Base-by-base conservation (phyloP, 2,113 vertebrate genomes). In the Oncorhynchus keta region DNA sequence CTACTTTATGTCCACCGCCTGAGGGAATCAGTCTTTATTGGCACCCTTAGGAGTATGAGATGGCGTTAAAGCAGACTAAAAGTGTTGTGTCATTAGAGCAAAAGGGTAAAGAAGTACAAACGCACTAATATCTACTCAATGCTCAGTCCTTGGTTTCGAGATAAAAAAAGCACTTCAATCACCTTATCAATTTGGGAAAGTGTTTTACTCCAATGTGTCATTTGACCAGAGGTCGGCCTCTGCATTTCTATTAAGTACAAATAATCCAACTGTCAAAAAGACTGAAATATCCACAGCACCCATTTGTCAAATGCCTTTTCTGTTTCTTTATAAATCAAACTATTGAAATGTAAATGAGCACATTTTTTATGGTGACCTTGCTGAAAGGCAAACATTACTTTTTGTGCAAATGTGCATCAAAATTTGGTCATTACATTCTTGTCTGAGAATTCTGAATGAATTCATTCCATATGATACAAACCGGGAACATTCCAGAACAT, bases 11-110 rank as follows among this genome's bases (percentile, higher is more conserved):
- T 82, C 61, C 69, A 69, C 74, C 55, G 68, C 69, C 68, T 76
- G 32, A 81, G 70, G 83, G 78, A 86, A 79, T 69, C 55, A 73
- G 28, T 72, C 68, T 82, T 86, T 79, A 90, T 78, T 83, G 76
- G 75, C 79, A 67, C 80, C 78, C 78, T 55, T 73, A 45, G 75
- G 16, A 5, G 51, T 14, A 55, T 5, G 59, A 62, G 59, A 62
- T 3, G 5, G 6, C 11, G 59, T 62, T 62, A 62, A 70, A 62
- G 18, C n/a, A 6, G 59, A 62, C 11, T 62, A 22, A 62, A 62
- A 62, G 59, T 22, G 59, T 62, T 22, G 7, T 22, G 7, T 22
- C 59, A 24, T 62, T 62, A 62, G 16, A n/a, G n/a, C n/a, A 22
- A 62, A 62, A 24, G n/a, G 5, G 59, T 62, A 22, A n/a, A 61